A percentile compares a stretch with the other conserved stretches of the same genome.
phyloP scores from a whole-genome alignment of 2,888 invertebrate species.

The Netelia virgata region DNA sequence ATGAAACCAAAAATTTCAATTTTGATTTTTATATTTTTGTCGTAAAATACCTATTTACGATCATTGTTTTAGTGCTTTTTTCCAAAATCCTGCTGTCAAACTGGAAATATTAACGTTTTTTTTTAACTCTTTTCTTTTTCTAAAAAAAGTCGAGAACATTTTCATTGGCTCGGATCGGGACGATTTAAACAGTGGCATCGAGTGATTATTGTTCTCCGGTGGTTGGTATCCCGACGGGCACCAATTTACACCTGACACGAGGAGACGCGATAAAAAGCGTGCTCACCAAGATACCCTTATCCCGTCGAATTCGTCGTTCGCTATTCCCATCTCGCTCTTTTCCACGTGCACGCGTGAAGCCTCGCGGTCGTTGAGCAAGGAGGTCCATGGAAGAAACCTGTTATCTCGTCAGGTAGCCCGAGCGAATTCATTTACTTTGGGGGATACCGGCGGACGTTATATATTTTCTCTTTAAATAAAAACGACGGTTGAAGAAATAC shows the following conservation, averaged over 20 bases:
- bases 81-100: too few species aligned
- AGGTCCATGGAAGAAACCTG: slow-evolving; percentile 66
- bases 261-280: slow-evolving; percentile 75
- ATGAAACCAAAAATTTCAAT: too few species aligned
- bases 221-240: slow-evolving; percentile 51
- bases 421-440: slow-evolving; percentile 68
- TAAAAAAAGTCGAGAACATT: neutral
- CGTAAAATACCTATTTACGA: too few species aligned
- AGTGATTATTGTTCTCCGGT: slow-evolving; percentile 58
- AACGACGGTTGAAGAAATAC: slow-evolving; percentile 7
- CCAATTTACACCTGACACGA: slow-evolving; percentile 80
- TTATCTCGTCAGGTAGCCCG: slow-evolving; percentile 78
- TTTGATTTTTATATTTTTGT: too few species aligned
- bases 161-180: neutral
- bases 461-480: slow-evolving; percentile 38
- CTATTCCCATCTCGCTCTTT: slow-evolving; percentile 20
- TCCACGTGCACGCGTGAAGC: slow-evolving; percentile 20
- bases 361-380: slow-evolving; percentile 41
- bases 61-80: too few species aligned
- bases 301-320: slow-evolving; percentile 66
- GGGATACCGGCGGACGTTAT: slow-evolving; percentile 21
- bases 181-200: slow-evolving; percentile 35
- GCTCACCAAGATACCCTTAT: slow-evolving; percentile 78
- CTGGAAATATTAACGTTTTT: too few species aligned
- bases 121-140: neutral